A percentile compares a stretch with the other conserved stretches of the same genome.
Evolutionary conservation across 2,113 vertebrate species (phyloP).

Genomic region (Gymnobelideus leadbeateri): DNA sequence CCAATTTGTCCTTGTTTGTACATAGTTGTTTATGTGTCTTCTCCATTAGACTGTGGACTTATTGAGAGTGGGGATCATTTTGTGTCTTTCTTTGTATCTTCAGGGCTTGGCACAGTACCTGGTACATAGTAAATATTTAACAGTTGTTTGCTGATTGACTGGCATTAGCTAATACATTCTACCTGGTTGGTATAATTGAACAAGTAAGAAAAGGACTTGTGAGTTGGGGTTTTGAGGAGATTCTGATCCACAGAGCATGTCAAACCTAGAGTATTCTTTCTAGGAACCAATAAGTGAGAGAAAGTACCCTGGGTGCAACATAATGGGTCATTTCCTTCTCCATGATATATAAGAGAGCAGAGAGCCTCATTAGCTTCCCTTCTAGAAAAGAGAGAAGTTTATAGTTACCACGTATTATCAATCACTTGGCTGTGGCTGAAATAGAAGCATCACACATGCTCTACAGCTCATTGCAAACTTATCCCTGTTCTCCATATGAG

Average conservation of each 20-base stretch:
- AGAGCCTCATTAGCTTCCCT: not conserved
- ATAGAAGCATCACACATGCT: not conserved
- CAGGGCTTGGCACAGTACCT: not conserved
- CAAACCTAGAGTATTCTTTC: not conserved
- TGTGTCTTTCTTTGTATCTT: not conserved
- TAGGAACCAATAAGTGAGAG: not conserved
- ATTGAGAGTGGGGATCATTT: not conserved
- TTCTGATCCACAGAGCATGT: not conserved
- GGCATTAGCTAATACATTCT: not conserved
- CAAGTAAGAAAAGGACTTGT: not conserved
- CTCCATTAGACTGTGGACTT: not conserved
- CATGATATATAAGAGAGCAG: not conserved
- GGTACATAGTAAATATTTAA: not conserved
- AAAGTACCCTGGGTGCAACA: not conserved
- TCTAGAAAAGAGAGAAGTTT: not conserved
- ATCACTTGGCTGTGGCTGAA: not conserved
- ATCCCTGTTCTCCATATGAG: not conserved
- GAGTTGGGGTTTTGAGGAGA: not conserved
- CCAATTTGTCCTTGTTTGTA: not conserved
- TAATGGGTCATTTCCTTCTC: not conserved
- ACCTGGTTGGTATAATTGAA: not conserved
- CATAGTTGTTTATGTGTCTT: too few species aligned
- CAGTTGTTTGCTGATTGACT: not conserved
- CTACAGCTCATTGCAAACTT: not conserved
- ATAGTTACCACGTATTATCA: not conserved